A percentile compares a stretch with the other conserved stretches of the same genome.
phyloP scores from a whole-genome alignment of 1,140 invertebrate species.

The Chymomyza costata region DNA sequence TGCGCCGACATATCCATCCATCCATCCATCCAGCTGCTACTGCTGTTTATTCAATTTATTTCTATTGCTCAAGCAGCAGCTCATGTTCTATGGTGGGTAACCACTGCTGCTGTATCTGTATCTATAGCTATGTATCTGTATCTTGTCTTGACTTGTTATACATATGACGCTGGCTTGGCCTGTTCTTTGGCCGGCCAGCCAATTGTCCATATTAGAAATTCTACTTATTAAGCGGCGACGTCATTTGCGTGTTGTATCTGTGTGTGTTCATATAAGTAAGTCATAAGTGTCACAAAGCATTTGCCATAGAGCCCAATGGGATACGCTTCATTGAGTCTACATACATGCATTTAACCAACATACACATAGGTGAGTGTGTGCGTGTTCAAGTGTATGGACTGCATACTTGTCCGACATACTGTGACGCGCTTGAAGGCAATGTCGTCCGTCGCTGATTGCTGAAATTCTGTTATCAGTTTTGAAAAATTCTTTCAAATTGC shows the following conservation, averaged over 20 bases:
- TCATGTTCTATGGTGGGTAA: too few species aligned
- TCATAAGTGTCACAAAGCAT: too few species aligned
- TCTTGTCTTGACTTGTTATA: too few species aligned
- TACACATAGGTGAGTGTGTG: conserved; percentile 21
- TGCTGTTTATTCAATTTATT: conserved; percentile 66
- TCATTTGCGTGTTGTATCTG: conserved; percentile 65
- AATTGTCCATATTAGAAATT: conserved; percentile 71
- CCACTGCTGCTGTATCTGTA: too few species aligned
- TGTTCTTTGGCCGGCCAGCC: conserved; percentile 57
- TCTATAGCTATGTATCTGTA: conserved; percentile 3
- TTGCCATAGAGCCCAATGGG: too few species aligned
- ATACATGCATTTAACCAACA: not conserved
- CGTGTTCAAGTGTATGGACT: too few species aligned
- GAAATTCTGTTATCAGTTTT: conserved; percentile 52
- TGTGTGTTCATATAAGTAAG: conserved; percentile 48
- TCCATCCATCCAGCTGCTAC: too few species aligned
- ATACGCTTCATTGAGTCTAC: not conserved
- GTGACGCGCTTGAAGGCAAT: conserved; percentile 46
- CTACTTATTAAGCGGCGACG: conserved; percentile 49
- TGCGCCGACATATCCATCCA: too few species aligned
- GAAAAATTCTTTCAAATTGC: conserved; percentile 34
- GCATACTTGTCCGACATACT: conserved; percentile 63
- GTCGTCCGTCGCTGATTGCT: conserved; percentile 11
- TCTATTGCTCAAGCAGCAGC: conserved; percentile 43
- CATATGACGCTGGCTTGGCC: conserved; percentile 38